Evolutionary conservation across 2,888 invertebrate species (phyloP).

Genomic region (Drosophila pegasa): DNA sequence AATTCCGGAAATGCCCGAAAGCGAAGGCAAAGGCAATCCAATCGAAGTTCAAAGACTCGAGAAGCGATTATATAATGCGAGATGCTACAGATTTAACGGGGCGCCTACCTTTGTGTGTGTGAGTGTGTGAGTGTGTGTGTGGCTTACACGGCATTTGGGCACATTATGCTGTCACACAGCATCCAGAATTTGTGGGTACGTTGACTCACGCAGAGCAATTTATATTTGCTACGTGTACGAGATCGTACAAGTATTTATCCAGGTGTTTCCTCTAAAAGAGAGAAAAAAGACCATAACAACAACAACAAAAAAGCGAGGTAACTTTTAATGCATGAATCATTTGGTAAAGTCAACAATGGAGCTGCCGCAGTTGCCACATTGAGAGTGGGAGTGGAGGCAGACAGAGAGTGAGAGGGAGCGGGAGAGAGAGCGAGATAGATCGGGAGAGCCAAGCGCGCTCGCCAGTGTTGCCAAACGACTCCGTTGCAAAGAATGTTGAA

Average conservation of each 20-base stretch:
- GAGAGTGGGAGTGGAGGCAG: conserved; percentile 27
- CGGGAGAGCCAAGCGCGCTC: conserved; percentile 23
- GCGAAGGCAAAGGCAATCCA: not conserved
- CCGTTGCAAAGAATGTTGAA: conserved; percentile 65
- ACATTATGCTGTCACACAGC: conserved; percentile 44
- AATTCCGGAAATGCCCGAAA: conserved; percentile 20
- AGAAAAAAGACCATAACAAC: too few relatives aligned
- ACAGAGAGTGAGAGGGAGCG: conserved; percentile 1
- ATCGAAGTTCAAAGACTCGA: conserved; percentile 22
- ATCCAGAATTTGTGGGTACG: conserved; percentile 38
- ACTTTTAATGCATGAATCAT: conserved; percentile 65
- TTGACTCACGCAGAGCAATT: conserved; percentile 45
- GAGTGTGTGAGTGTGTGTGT: not conserved
- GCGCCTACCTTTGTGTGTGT: not conserved
- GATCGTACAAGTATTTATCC: conserved; percentile 60
- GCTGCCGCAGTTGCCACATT: conserved; percentile 14
- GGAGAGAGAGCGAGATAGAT: conserved; percentile 10
- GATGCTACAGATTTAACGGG: conserved; percentile 16
- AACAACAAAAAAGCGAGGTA: conserved; percentile 31
- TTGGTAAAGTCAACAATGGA: conserved; percentile 28
- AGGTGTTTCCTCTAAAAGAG: conserved; percentile 66
- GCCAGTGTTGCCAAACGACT: conserved; percentile 53
- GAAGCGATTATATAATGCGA: conserved; percentile 7
- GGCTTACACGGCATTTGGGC: conserved; percentile 15
- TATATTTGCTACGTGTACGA: conserved; percentile 22